Conservation (phyloP, 2,797 vertebrate species). For the Sebastolobus altivelis region DNA sequence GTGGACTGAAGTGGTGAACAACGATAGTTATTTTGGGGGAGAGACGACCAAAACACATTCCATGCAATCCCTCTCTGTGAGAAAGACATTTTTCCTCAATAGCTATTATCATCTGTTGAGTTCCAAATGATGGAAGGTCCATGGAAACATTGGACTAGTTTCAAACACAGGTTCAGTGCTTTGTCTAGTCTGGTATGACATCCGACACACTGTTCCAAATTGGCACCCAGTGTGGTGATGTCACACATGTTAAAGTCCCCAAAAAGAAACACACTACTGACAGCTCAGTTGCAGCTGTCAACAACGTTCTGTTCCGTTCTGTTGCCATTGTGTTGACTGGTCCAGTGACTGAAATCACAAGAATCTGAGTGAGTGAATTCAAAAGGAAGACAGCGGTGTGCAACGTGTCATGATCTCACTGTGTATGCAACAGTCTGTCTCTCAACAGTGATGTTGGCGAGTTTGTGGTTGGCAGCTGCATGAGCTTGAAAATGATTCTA, state of each 20-base stretch:
- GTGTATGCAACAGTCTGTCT: neutral
- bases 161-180: constrained; percentile 8
- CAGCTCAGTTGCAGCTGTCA: constrained; percentile 23
- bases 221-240: constrained; percentile 25
- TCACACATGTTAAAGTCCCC: constrained; percentile 23
- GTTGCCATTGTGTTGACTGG: constrained; percentile 15
- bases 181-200: constrained; percentile 21
- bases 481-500: neutral
- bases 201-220: neutral
- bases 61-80: neutral
- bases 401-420: neutral
- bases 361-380: constrained; percentile 1
- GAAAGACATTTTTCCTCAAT: constrained; percentile 2
- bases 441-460: neutral
- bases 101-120: neutral
- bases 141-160: constrained; percentile 7
- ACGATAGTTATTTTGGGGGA: neutral
- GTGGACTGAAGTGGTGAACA: neutral
- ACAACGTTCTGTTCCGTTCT: constrained; percentile 17
- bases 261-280: constrained; percentile 2
- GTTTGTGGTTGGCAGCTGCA: constrained; percentile 1
- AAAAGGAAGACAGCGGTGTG: neutral
- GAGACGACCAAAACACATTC: neutral
- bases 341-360: constrained; percentile 20
- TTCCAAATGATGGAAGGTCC: neutral